Evolutionary conservation across 2,113 vertebrate genomes (phyloP).

Genomic region (Pandion haliaetus): DNA sequence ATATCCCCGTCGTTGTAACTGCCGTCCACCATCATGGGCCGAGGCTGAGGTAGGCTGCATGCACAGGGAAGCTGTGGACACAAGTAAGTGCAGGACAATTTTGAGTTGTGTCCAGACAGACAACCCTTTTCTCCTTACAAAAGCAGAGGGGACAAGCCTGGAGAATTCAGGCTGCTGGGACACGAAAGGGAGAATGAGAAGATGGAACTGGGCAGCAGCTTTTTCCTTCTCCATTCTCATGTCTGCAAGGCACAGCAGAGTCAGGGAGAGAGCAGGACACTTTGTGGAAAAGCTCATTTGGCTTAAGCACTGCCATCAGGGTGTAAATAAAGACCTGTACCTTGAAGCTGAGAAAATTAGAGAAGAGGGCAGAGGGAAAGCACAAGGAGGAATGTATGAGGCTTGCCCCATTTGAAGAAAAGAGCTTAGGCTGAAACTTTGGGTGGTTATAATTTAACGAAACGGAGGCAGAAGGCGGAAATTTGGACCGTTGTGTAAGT

Average conservation of each 20-base stretch:
- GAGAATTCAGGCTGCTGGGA: background rate
- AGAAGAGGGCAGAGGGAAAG: background rate
- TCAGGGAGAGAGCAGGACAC: background rate
- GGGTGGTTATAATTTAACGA: background rate
- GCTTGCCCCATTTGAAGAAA: background rate
- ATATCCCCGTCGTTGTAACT: slow-evolving; percentile 87
- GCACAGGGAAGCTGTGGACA: slow-evolving; percentile 85
- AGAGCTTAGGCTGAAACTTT: background rate
- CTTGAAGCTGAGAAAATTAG: background rate
- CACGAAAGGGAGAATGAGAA: background rate
- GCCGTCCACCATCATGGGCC: slow-evolving; percentile 81
- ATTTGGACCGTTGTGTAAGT: background rate
- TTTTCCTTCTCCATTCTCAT: background rate
- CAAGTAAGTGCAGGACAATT: background rate
- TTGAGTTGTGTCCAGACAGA: background rate
- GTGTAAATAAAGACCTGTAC: background rate
- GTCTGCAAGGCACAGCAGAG: background rate
- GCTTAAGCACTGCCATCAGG: background rate
- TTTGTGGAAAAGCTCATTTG: background rate
- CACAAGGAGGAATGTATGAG: background rate
- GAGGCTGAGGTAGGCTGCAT: slow-evolving; percentile 83
- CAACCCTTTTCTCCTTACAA: background rate
- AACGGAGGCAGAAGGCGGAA: background rate
- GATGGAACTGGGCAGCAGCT: background rate
- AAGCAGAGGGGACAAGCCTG: background rate